Evolutionary conservation across 2,113 vertebrate genomes (phyloP), one percentile per base, ranked within the genome.

Genomic region (Glareola pratincola): DNA sequence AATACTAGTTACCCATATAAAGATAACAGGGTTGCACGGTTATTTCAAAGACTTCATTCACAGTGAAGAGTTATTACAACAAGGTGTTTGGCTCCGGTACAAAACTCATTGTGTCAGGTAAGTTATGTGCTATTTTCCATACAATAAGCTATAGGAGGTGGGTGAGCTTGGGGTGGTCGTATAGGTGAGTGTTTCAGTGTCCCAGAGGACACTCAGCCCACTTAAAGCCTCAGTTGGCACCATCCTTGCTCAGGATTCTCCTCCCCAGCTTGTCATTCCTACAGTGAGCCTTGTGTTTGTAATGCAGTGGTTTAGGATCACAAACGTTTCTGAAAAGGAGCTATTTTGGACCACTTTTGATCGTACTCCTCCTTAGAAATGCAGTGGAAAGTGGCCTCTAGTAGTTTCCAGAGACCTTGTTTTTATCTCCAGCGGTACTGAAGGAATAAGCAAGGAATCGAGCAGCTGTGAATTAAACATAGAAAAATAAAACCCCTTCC

Each of bases 31-130:
- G 18, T 16, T 6, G 10, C 29, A 34, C 2, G 20, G 41, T 93
- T 94, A 67, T 68, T 91, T 62, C 64, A 97, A 96, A 94, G 95
- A 27, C 16, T 66, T 74, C 24, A 75, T 37, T 54, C 57, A 92
- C 53, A 50, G 94, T 96, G 92, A 9, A 0, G 9, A 13, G 8
- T 2, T 78, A 79, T 14, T 59, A 74, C 24, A 7, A 3, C 3
- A 90, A 92, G 74, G 1, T 92, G 6, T 97, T 97, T 34, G 93
- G 96, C 23, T 41, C 88, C 0, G 74, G 93, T 29, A 97, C 96
- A 72, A 94, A 92, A 32, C 90, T 97, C 37, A 4, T 94, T 37
- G 86, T 95, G n/a, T 88, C 94, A 56, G 91, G 95, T 97, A 95
- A 90, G 93, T 72, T 67, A 7, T 16, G 5, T 29, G 29, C 36